Conservation (phyloP, 2,888 invertebrate genomes). For the Crossocerus cetratus region DNA sequence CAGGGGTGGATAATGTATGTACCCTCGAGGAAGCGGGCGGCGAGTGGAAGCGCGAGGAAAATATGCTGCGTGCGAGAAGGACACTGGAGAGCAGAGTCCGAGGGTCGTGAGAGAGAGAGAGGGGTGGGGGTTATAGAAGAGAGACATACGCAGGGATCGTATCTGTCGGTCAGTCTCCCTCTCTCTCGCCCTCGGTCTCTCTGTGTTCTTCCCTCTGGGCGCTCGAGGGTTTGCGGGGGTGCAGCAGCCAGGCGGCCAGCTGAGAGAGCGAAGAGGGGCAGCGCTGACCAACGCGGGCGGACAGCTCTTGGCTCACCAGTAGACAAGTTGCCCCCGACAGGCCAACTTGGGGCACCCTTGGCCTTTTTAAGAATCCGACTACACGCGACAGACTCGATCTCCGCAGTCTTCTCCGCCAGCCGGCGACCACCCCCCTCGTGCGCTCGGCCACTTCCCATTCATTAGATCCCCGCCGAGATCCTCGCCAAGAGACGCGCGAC, state of each 20-base stretch:
- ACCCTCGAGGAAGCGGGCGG: constrained; percentile 64
- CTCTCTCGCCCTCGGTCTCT: constrained; percentile 12
- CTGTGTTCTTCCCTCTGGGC: constrained; percentile 19
- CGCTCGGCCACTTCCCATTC: too few species aligned
- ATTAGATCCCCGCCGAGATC: too few species aligned
- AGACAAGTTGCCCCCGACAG: constrained; percentile 72
- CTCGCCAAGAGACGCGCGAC: too few species aligned
- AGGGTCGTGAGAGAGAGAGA: constrained; percentile 4
- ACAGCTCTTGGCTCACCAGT: constrained; percentile 71
- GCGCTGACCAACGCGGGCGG: constrained; percentile 72
- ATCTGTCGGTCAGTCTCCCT: constrained; percentile 20
- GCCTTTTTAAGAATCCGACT: constrained; percentile 8
- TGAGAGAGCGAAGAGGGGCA: constrained; percentile 66
- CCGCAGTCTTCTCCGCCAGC: neutral
- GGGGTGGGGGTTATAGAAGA: constrained; percentile 36
- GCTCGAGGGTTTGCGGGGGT: constrained; percentile 53
- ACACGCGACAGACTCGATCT: neutral
- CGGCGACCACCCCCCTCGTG: neutral
- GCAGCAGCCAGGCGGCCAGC: constrained; percentile 60
- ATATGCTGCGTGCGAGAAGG: constrained; percentile 1
- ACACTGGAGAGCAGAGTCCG: neutral
- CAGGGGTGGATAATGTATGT: constrained; percentile 75
- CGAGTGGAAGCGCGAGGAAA: neutral
- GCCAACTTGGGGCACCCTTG: constrained; percentile 60
- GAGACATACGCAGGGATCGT: constrained; percentile 41